These are phyloP conservation scores for Drosophila atroscutellata DNA, from an alignment of 2,888 invertebrate genomes.

Conservation along the genomic window DNA sequence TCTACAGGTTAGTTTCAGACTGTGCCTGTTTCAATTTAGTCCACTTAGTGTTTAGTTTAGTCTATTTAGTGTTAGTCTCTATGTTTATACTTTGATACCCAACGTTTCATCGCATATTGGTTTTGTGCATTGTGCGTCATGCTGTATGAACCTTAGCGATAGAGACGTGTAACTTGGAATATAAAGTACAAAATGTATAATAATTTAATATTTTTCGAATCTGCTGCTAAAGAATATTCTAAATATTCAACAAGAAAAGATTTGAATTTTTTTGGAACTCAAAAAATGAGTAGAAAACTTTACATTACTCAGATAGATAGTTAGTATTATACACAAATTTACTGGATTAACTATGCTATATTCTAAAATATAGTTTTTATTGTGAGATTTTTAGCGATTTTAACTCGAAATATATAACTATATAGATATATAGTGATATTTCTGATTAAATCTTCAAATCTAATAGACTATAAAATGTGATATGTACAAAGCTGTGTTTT, in stretches of 20 bases:
- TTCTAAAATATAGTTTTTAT: not conserved
- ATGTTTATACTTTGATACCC: not conserved
- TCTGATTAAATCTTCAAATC: not conserved
- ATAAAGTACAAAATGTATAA: not conserved
- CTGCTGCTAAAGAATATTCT: not conserved
- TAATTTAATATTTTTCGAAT: not conserved
- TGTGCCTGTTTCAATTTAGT: not conserved
- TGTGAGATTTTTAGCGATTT: not conserved
- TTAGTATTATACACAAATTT: not conserved
- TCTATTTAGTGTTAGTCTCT: not conserved
- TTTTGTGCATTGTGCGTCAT: too few relatives aligned
- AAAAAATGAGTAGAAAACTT: not conserved
- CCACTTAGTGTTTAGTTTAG: not conserved
- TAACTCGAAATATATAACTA: not conserved
- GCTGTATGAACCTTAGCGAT: too few relatives aligned
- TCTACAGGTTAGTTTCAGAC: slow-evolving; percentile 42
- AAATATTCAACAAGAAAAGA: not conserved
- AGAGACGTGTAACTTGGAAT: too few relatives aligned
- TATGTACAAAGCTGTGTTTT: not conserved
- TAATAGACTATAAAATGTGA: not conserved
- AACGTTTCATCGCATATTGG: too few relatives aligned
- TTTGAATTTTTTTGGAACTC: not conserved
- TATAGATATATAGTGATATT: not conserved
- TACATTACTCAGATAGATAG: not conserved
- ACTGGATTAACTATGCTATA: not conserved